Evolutionary conservation across 2,797 vertebrate species (phyloP).

Genomic region (Peromyscus eremicus): DNA sequence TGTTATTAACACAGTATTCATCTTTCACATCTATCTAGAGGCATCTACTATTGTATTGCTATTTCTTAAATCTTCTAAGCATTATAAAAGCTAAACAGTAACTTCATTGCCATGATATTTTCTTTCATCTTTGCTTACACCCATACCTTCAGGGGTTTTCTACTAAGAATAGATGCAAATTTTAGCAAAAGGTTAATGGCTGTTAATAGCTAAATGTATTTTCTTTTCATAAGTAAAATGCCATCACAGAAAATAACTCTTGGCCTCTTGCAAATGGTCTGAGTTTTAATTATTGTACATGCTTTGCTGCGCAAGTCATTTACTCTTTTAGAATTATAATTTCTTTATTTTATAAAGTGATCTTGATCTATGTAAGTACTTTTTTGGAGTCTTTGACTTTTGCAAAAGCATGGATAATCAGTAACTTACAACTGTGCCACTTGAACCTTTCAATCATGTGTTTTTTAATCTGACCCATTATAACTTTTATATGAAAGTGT

Average conservation of each 20-base stretch:
- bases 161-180: constrained; percentile 62
- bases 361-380: constrained; percentile 59
- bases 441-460: constrained; percentile 50
- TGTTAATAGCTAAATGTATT: constrained; percentile 73
- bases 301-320: constrained; percentile 35
- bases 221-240: constrained; percentile 70
- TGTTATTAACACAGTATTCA: neutral
- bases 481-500: constrained; percentile 32
- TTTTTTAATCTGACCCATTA: constrained; percentile 59
- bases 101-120: constrained; percentile 13
- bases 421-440: neutral
- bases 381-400: constrained; percentile 44
- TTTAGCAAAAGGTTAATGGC: constrained; percentile 68
- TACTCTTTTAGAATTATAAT: constrained; percentile 50
- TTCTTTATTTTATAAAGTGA: constrained; percentile 57
- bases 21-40: constrained; percentile 53
- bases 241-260: constrained; percentile 49
- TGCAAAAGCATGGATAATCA: constrained; percentile 18
- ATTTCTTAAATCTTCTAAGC: constrained; percentile 45
- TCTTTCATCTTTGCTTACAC: constrained; percentile 53
- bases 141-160: constrained; percentile 40
- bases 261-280: constrained; percentile 53
- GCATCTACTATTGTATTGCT: neutral
- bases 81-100: neutral
- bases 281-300: constrained; percentile 72